These are phyloP conservation scores for Upupa epops DNA, from an alignment of 2,113 vertebrate species.

Conservation along the genomic window DNA sequence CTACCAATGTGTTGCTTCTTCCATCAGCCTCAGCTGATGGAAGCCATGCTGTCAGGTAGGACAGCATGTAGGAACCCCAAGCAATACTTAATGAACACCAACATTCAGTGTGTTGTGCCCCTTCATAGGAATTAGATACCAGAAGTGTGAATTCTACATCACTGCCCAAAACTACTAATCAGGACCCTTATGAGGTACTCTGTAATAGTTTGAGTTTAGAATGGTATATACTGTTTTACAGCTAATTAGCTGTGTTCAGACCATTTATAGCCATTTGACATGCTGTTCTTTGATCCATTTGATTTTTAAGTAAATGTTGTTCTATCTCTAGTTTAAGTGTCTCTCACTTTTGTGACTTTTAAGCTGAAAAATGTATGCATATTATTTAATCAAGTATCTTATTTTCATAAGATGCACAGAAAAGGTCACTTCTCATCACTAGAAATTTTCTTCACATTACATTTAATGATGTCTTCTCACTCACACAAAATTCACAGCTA, in stretches of 20 bases:
- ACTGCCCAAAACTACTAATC: background rate
- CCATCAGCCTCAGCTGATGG: background rate
- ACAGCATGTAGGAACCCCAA: background rate
- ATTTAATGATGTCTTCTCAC: background rate
- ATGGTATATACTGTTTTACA: too few species aligned
- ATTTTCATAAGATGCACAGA: background rate
- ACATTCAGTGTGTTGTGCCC: background rate
- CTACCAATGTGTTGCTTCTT: background rate
- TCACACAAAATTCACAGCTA: background rate
- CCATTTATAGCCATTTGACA: background rate
- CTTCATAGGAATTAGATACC: background rate
- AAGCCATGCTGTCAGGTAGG: too few species aligned
- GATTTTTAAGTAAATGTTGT: too few species aligned
- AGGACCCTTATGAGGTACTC: background rate
- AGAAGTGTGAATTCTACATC: background rate
- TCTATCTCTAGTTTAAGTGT: background rate
- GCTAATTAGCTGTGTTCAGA: background rate
- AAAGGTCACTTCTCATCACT: background rate
- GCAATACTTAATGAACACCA: background rate
- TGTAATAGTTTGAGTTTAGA: background rate
- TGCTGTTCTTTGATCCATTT: background rate
- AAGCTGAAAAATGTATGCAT: accelerated
- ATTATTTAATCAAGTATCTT: background rate
- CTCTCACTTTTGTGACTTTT: background rate
- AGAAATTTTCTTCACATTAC: background rate